Evolutionary conservation across 2,888 invertebrate species (phyloP).

Genomic region (Liodrosophila aerea): DNA sequence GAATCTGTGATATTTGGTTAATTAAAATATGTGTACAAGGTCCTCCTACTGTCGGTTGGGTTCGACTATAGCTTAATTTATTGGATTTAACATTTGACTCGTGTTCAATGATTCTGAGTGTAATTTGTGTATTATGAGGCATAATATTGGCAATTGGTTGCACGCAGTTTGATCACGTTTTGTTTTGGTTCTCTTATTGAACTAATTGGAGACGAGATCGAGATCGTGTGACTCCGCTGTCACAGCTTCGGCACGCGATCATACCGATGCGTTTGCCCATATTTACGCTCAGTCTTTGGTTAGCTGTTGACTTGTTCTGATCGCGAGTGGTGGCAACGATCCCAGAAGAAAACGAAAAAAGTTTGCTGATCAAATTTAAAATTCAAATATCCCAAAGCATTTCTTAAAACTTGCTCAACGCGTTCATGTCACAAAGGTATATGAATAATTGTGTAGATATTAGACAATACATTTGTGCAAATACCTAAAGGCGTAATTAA

Average conservation of each 20-base stretch:
- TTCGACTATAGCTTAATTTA: too few relatives aligned
- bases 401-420: conserved; percentile 15
- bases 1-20: too few relatives aligned
- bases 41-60: too few relatives aligned
- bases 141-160: conserved; percentile 26
- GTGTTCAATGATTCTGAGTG: too few relatives aligned
- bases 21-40: too few relatives aligned
- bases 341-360: not conserved
- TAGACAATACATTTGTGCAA: conserved; percentile 55
- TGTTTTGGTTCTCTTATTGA: conserved; percentile 31
- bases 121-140: too few relatives aligned
- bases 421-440: conserved; percentile 14
- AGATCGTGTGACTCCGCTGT: conserved; percentile 40
- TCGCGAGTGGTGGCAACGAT: conserved; percentile 11
- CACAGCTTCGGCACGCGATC: conserved; percentile 53
- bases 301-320: conserved; percentile 33
- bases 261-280: not conserved
- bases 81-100: too few relatives aligned
- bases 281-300: conserved; percentile 37
- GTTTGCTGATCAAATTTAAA: not conserved
- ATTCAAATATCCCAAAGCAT: conserved; percentile 11
- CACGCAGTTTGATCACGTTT: conserved; percentile 55
- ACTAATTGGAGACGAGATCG: conserved; percentile 40
- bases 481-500: conserved; percentile 16
- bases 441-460: conserved; percentile 16